Evolutionary conservation across 2,113 vertebrate genomes (phyloP), one percentile per base, ranked within the genome.

Genomic region (Verasper variegatus): DNA sequence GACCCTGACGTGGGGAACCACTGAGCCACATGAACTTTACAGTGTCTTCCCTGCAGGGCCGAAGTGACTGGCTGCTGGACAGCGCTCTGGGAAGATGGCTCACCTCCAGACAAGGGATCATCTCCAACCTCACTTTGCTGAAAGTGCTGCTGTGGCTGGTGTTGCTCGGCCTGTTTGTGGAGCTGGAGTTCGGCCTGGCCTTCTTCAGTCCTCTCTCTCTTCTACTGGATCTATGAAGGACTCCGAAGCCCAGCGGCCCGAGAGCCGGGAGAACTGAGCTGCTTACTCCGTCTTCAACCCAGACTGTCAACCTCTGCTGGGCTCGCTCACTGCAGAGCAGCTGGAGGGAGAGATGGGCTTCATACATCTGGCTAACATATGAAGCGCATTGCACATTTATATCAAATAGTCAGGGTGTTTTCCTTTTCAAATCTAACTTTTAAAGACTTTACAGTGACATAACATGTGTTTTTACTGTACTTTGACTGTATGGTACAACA

Each of bases 231-330:
- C 71, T 96, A 97, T 13, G 94, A 95, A 12, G 96, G 96, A 63
- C 96, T 94, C 1, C 94, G 96, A 3, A 93, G 91, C 75, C 95
- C 96, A 0, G 84, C 71, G 20, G 89, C 92, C 27, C 93, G 91
- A 14, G 82, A 91, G 62, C 94, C 84, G 1, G 97, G 96, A 56
- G 97, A 98, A 86, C 88, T 95, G 77, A 98, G 98, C 0, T n/a
- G 97, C 98, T 17, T 98, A 99, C 80, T 99, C 98, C 0, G 97
- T 98, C 6, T 98, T 98, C 91, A 99, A 99, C 79, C 98, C 97
- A 0, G 95, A 96, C 81, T 99, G 97, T 55, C 90, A 95, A 80
- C 92, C 97, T 59, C 95, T 99, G 79, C 85, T 96, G 78, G 98
- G 97, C 15, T 89, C 96, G 2, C 94, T 99, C 74, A 97, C 96